Evolutionary conservation across 1,140 invertebrate genomes (phyloP).

Genomic region (Monochamus saltuarius): DNA sequence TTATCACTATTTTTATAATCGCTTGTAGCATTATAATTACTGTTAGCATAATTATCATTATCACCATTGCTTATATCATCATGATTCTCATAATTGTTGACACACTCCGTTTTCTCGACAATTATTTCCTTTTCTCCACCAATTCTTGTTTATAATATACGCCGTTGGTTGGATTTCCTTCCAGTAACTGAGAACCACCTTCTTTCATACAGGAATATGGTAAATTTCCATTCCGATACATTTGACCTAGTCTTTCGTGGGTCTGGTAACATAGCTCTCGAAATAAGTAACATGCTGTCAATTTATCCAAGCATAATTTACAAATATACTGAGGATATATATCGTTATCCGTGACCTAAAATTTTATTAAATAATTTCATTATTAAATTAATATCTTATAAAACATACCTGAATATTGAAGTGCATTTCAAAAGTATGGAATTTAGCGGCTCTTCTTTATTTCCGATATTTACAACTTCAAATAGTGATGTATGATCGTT

Average conservation of each 20-base stretch:
- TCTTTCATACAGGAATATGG: conserved; percentile 7
- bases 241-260: conserved; percentile 20
- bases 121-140: conserved; percentile 18
- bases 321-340: conserved; percentile 40
- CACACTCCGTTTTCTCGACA: not conserved
- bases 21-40: conserved; percentile 13
- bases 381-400: conserved; percentile 9
- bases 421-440: conserved; percentile 25
- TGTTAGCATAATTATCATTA: not conserved
- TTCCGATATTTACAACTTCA: conserved; percentile 16
- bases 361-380: conserved; percentile 10
- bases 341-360: conserved; percentile 36
- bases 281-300: conserved; percentile 38
- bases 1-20: conserved; percentile 31
- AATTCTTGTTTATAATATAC: not conserved
- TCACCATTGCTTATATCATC: conserved; percentile 11
- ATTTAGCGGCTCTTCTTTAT: conserved; percentile 20
- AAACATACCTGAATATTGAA: conserved; percentile 23
- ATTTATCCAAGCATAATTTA: conserved; percentile 36
- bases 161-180: not conserved
- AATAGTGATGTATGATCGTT: conserved; percentile 22
- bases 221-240: conserved; percentile 19
- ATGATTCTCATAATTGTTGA: conserved; percentile 1
- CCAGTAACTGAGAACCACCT: conserved; percentile 1
- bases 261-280: conserved; percentile 34